A percentile compares a stretch with the other conserved stretches of the same genome.
phyloP scores from a whole-genome alignment of 2,113 vertebrate species.

The Phodopus roborovskii region DNA sequence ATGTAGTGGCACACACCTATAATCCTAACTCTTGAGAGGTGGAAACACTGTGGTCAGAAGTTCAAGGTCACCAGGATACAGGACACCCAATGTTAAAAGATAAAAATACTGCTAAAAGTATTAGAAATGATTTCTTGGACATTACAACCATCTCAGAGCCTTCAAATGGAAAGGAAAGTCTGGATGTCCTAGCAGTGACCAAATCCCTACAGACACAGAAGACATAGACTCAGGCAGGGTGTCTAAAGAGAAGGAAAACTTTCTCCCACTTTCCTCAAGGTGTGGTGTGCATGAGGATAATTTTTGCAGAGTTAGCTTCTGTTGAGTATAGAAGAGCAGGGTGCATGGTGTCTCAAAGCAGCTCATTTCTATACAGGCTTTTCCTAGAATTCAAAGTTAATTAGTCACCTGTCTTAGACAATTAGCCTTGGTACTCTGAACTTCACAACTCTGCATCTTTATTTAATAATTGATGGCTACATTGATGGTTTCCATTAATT shows the following conservation, averaged over 20 bases:
- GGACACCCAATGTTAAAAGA: not conserved
- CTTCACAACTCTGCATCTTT: not conserved
- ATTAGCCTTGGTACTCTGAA: conserved; percentile 42
- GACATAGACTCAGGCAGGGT: not conserved
- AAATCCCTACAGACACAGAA: not conserved
- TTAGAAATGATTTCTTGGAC: conserved; percentile 14
- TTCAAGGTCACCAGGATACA: not conserved
- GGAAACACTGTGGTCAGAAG: not conserved
- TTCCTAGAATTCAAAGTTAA: conserved; percentile 47
- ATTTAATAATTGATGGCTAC: conserved; percentile 60
- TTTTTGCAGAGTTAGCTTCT: conserved; percentile 33
- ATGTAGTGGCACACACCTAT: not conserved
- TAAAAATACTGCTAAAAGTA: not conserved
- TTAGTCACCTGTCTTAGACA: conserved; percentile 29
- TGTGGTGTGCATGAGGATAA: not conserved
- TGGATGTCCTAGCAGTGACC: not conserved
- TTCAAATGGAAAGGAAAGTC: conserved; percentile 8
- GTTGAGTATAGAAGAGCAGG: not conserved
- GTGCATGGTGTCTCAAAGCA: not conserved
- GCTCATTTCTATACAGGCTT: not conserved
- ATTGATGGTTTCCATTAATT: conserved; percentile 13
- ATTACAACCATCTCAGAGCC: conserved; percentile 2
- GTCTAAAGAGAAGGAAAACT: conserved; percentile 1
- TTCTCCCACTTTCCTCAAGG: conserved; percentile 13
- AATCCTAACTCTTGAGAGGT: not conserved